Percentiles rank a stretch among this genome's conserved stretches.
Evolutionary conservation across 2,888 invertebrate species (phyloP).

Genomic region (Mythimna lalbum): DNA sequence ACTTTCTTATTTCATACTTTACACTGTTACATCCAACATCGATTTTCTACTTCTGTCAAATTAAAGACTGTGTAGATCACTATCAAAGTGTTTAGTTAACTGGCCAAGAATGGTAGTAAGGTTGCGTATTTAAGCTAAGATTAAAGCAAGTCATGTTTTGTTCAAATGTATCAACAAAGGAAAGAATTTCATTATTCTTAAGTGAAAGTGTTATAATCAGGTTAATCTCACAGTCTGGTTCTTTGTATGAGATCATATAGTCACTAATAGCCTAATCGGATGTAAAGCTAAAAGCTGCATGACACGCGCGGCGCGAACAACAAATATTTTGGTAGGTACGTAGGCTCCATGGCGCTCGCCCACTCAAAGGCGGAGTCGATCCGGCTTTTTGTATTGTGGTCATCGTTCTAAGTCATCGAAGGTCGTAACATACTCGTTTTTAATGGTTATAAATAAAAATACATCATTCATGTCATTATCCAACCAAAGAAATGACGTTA

Average conservation of each 20-base stretch:
- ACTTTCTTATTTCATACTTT: constrained; percentile 69
- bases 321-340: constrained; percentile 53
- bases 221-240: constrained; percentile 60
- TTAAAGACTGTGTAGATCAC: constrained; percentile 64
- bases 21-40: constrained; percentile 56
- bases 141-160: constrained; percentile 46
- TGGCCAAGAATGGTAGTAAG: constrained; percentile 37
- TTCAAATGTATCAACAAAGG: constrained; percentile 50
- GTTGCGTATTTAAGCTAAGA: constrained; percentile 43
- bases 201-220: constrained; percentile 71
- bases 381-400: constrained; percentile 41
- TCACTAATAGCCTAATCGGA: constrained; percentile 42
- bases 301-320: constrained; percentile 50
- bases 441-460: constrained; percentile 30
- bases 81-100: constrained; percentile 58
- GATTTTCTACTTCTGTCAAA: constrained; percentile 63
- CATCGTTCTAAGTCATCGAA: constrained; percentile 52
- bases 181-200: constrained; percentile 65
- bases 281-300: constrained; percentile 48
- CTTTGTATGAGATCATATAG: constrained; percentile 59
- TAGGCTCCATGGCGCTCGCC: constrained; percentile 59
- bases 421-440: constrained; percentile 40
- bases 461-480: constrained; percentile 22
- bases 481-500: constrained; percentile 27
- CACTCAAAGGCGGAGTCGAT: constrained; percentile 52